Base-by-base conservation (phyloP, 2,113 vertebrate genomes). In the Puffinus mauretanicus region DNA sequence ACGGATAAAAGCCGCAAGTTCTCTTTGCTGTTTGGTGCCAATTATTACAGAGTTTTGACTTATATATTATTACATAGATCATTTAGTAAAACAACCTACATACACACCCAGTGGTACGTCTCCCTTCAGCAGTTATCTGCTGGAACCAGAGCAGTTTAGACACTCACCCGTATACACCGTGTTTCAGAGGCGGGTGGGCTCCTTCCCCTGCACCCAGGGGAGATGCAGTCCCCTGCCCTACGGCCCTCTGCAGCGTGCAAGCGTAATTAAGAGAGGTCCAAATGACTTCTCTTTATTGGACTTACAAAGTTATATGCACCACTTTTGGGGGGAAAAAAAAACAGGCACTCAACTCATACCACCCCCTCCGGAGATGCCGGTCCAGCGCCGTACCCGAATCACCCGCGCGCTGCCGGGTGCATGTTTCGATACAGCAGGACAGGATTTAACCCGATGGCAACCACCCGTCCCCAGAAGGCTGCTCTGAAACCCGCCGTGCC, bases 81-180 rank as follows among this genome's bases (percentile, higher is more conserved):
- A 94, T 79, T 97, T 96, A 96, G 95, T 97, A 94, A 94, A 97
- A 96, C 96, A 95, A 92, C 93, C 89, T 85, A 49, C 83, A 72
- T 58, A 34, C 52, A 84, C 79, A 84, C 66, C 83, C 86, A 62
- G 61, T 19, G 64, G 36, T 77, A 32, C 7, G 58, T 46, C 93
- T 95, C 84, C 70, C 71, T 40, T 75, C 84, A 66, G 88, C 78
- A 91, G 49, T 9, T 27, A 47, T 2, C 66, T 69, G 89, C 86
- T 72, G 80, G 72, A 86, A 57, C 25, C 1, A 6, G 44, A 80
- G 75, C 81, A 55, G 55, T 18, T 90, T 24, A 95, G 49, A 66
- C 42, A 27, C 80, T 86, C 60, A 20, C 40, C 79, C 40, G 14
- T 11, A 16, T 3, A 20, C n/a, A 34, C 80, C 6, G 0, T 0